Conservation (phyloP, 2,797 vertebrate species). For the Eospalax fontanierii region DNA sequence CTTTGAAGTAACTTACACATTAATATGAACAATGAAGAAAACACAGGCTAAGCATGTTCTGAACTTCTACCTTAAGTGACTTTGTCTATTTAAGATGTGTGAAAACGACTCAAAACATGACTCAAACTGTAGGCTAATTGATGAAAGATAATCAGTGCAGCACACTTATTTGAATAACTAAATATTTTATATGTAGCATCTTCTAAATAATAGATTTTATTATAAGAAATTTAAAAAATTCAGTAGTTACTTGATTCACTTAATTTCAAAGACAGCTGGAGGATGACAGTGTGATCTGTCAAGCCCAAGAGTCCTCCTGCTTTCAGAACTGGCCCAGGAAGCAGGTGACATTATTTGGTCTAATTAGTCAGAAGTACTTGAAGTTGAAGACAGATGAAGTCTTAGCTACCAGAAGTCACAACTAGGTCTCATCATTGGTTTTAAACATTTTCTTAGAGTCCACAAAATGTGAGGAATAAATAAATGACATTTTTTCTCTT, state of each 20-base stretch:
- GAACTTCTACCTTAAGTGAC: not conserved
- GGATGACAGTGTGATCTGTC: not conserved
- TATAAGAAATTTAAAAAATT: not conserved
- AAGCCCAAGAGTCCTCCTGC: not conserved
- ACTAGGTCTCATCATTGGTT: not conserved
- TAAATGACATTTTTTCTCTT: not conserved
- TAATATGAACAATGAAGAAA: constrained; percentile 47
- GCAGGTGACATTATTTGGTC: not conserved
- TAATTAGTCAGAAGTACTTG: constrained; percentile 47
- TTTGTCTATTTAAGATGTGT: not conserved
- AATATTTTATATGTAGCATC: not conserved
- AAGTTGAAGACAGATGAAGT: not conserved
- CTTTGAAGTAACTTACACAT: constrained; percentile 56
- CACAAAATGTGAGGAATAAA: not conserved
- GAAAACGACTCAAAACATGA: not conserved
- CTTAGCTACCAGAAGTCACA: not conserved
- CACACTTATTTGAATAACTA: not conserved
- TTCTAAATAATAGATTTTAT: constrained; percentile 31
- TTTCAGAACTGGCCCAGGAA: not conserved
- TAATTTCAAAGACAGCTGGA: not conserved
- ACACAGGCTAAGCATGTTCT: not conserved
- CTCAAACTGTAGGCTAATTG: not conserved
- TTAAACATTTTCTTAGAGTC: not conserved
- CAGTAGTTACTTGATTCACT: not conserved
- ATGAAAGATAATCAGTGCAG: constrained; percentile 3